These are phyloP conservation scores for Capra hircus DNA, from an alignment of 2,113 vertebrate genomes.

Conservation along the genomic window DNA sequence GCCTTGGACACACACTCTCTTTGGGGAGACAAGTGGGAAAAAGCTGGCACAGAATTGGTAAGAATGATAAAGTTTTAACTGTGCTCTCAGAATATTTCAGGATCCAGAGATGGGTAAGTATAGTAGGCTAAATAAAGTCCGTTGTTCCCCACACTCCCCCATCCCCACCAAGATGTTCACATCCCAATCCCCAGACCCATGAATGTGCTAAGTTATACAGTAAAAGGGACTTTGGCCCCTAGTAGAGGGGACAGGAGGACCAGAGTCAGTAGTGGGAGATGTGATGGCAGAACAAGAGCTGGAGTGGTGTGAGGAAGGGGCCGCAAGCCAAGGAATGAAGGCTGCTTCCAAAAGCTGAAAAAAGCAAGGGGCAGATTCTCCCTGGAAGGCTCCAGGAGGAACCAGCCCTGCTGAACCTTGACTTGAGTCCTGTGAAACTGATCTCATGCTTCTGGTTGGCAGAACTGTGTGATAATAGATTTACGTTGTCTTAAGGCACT, in stretches of 20 bases:
- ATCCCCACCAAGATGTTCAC: not conserved
- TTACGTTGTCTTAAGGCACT: not conserved
- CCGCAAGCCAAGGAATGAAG: not conserved
- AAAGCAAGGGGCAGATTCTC: not conserved
- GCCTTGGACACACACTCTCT: not conserved
- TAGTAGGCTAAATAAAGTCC: not conserved
- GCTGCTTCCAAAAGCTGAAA: not conserved
- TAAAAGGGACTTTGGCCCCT: not conserved
- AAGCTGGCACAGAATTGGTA: not conserved
- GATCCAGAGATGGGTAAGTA: not conserved
- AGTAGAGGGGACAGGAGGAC: not conserved
- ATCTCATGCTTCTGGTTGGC: not conserved
- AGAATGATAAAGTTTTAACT: not conserved
- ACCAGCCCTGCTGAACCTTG: not conserved
- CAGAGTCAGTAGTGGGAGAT: not conserved
- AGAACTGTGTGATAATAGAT: not conserved
- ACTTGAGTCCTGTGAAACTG: not conserved
- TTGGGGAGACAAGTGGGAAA: not conserved
- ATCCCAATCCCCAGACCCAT: not conserved
- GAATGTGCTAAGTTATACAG: not conserved
- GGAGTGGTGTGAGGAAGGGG: not conserved
- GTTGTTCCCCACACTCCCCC: not conserved
- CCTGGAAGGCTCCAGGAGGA: not conserved
- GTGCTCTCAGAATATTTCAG: not conserved
- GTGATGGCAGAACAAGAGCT: not conserved